Evolutionary conservation across 2,113 vertebrate species (phyloP).

Genomic region (Heterochromis multidens): DNA sequence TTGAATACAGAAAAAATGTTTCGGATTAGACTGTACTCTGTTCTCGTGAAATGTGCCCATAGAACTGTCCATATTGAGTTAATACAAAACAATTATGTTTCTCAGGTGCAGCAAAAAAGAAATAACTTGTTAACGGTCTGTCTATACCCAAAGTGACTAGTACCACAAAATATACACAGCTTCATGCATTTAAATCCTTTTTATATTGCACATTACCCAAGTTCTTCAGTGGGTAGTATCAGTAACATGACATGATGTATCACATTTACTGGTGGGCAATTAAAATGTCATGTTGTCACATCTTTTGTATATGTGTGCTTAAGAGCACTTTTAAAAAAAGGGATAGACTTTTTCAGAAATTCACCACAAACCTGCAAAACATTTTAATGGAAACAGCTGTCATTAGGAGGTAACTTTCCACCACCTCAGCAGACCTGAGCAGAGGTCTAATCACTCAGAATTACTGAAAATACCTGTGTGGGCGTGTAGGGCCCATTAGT

Average conservation of each 20-base stretch:
- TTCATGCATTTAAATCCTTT: background rate
- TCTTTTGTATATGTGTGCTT: background rate
- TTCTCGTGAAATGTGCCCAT: background rate
- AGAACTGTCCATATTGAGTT: background rate
- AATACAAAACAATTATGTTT: background rate
- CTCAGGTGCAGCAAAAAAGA: background rate
- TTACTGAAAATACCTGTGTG: background rate
- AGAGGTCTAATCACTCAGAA: background rate
- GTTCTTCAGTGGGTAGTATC: background rate
- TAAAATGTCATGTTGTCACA: background rate
- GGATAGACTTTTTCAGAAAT: background rate
- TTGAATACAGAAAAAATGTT: background rate
- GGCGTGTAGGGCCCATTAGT: background rate
- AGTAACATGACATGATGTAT: background rate
- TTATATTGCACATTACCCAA: background rate
- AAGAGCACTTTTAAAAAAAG: background rate
- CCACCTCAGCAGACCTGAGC: background rate
- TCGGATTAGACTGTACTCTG: background rate
- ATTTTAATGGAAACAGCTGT: background rate
- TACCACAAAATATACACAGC: background rate
- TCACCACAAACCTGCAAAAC: background rate
- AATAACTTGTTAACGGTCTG: background rate
- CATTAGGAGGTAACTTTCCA: background rate
- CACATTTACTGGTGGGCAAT: background rate
- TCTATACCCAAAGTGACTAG: background rate